Conservation (phyloP, 2,113 vertebrate genomes). For the Dasyprocta punctata region DNA sequence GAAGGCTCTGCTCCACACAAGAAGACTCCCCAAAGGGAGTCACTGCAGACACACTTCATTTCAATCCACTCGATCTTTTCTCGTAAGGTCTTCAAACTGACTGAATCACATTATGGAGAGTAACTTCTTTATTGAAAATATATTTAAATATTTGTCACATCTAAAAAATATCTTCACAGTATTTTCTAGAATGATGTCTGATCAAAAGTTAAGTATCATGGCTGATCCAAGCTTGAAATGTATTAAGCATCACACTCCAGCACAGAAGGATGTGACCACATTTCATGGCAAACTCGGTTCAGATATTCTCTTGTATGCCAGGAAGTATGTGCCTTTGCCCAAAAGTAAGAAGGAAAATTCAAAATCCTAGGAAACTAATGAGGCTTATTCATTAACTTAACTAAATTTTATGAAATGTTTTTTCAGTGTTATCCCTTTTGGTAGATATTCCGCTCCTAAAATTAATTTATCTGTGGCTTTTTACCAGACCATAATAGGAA, state of each 20-base stretch:
- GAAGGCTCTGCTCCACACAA: neutral
- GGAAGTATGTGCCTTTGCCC: neutral
- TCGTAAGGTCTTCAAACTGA: neutral
- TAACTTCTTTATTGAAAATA: neutral
- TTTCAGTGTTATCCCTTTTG: neutral
- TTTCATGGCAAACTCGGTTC: neutral
- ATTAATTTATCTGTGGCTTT: neutral
- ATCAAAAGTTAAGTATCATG: neutral
- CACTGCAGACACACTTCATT: neutral
- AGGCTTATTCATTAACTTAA: neutral
- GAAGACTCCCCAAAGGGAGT: neutral
- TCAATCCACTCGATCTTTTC: neutral
- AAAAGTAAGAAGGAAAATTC: neutral
- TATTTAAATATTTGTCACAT: neutral
- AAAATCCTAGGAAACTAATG: neutral
- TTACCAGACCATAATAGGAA: neutral
- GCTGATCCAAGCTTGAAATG: neutral
- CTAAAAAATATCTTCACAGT: neutral
- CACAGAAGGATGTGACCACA: neutral
- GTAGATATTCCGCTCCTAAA: neutral
- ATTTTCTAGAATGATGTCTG: neutral
- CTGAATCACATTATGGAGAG: neutral
- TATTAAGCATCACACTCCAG: neutral
- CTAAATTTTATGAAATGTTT: neutral
- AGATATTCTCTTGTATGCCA: neutral